Conservation (phyloP, 2,113 vertebrate genomes). For the Chaenogobius annularis region DNA sequence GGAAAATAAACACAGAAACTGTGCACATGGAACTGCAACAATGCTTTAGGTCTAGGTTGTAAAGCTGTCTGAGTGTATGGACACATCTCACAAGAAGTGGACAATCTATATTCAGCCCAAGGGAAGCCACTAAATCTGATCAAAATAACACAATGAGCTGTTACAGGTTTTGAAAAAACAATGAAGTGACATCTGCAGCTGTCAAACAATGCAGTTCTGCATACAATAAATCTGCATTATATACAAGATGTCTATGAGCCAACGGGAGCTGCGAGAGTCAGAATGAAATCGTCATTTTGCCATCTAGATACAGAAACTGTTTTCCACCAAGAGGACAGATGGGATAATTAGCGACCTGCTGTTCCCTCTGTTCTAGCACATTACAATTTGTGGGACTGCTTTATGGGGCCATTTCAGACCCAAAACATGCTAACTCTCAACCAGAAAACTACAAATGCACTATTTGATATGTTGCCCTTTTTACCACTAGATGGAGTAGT, state of each 20-base stretch:
- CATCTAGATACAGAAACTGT: background rate
- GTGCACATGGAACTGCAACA: conserved; percentile 18
- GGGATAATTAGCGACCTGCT: conserved; percentile 1
- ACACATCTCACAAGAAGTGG: conserved; percentile 13
- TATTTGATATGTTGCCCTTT: background rate
- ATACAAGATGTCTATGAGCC: background rate
- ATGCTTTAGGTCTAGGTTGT: conserved; percentile 60
- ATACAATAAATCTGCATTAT: background rate
- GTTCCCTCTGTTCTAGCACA: conserved; percentile 3
- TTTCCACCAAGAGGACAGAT: background rate
- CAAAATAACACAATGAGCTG: conserved; percentile 19
- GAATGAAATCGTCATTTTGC: background rate
- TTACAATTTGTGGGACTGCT: background rate
- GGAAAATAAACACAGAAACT: conserved; percentile 36
- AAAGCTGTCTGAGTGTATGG: conserved; percentile 52
- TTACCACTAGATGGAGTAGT: background rate
- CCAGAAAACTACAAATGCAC: background rate
- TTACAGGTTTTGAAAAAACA: conserved; percentile 19
- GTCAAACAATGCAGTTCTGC: background rate
- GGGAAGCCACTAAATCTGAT: conserved; percentile 34
- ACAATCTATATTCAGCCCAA: conserved; percentile 29
- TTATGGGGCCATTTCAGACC: background rate
- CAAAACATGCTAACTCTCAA: background rate
- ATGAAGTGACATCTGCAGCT: background rate
- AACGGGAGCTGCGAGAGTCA: background rate